These are phyloP conservation scores for Nothura maculosa DNA, from an alignment of 2,797 vertebrate genomes.

Conservation along the genomic window DNA sequence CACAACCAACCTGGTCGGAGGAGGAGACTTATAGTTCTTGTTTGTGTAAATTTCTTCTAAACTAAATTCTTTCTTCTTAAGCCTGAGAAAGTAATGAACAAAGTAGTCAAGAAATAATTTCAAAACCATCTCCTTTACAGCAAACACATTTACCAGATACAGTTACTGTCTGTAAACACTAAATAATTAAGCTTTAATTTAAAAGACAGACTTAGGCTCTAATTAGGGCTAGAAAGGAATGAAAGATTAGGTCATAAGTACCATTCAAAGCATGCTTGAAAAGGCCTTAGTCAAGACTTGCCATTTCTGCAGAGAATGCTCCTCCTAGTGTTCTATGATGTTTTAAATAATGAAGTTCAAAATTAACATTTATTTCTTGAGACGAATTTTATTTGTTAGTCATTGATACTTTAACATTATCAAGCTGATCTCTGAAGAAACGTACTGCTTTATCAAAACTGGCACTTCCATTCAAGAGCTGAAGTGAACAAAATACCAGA, in stretches of 20 bases:
- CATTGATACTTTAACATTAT: background rate
- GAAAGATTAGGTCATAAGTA: background rate
- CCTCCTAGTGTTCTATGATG: background rate
- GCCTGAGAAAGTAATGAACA: slow-evolving; percentile 79
- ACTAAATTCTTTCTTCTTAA: slow-evolving; percentile 97
- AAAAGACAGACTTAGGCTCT: background rate
- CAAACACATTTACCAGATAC: background rate
- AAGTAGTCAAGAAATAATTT: background rate
- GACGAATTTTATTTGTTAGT: background rate
- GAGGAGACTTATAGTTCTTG: slow-evolving; percentile 96
- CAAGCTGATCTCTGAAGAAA: background rate
- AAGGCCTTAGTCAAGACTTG: background rate
- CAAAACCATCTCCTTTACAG: background rate
- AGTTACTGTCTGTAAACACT: background rate
- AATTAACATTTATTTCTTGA: background rate
- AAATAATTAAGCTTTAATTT: background rate
- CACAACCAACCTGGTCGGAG: slow-evolving; percentile 87
- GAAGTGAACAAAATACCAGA: background rate
- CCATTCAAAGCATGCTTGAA: background rate
- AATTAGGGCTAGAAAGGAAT: background rate
- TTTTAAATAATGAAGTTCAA: background rate
- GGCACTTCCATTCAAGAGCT: background rate
- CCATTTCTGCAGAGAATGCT: background rate
- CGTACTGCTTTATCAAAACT: background rate
- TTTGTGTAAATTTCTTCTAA: slow-evolving; percentile 98